phyloP scores from a whole-genome alignment of 2,888 invertebrate genomes.

The Lasius platythorax region DNA sequence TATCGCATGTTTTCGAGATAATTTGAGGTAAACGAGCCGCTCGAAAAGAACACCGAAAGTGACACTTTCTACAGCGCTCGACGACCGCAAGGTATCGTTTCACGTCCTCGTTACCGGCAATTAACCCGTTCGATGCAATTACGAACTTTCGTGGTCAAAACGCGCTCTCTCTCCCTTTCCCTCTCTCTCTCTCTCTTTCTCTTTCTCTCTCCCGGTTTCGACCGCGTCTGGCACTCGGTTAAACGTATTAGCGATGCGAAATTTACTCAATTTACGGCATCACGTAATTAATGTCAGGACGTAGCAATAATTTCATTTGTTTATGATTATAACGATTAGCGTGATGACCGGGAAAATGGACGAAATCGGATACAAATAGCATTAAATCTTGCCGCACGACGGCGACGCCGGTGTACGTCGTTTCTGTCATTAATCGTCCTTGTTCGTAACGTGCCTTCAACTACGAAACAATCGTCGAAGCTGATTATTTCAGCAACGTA shows the following conservation, averaged over 20 bases:
- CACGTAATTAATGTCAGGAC: slow-evolving; percentile 71
- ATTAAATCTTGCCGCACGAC: slow-evolving; percentile 36
- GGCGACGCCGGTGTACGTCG: neutral
- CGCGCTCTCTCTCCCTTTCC: slow-evolving; percentile 16
- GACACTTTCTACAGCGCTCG: slow-evolving; percentile 34
- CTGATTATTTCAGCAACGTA: neutral
- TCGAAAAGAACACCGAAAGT: slow-evolving; percentile 28
- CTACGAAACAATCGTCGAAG: neutral
- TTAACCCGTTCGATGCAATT: slow-evolving; percentile 75
- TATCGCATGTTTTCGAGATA: slow-evolving; percentile 25
- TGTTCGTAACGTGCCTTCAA: neutral
- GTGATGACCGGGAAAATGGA: slow-evolving; percentile 49
- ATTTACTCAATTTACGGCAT: slow-evolving; percentile 72
- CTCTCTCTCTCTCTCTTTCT: neutral
- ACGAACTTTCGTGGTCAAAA: slow-evolving; percentile 75
- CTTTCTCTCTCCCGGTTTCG: slow-evolving; percentile 48
- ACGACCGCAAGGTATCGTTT: slow-evolving; percentile 69
- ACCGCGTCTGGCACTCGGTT: slow-evolving; percentile 66
- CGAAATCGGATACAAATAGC: slow-evolving; percentile 38
- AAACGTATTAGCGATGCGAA: slow-evolving; percentile 67
- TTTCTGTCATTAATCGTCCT: neutral
- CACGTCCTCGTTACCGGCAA: slow-evolving; percentile 72
- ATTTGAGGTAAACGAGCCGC: slow-evolving; percentile 19
- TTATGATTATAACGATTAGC: slow-evolving; percentile 63
- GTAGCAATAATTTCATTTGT: slow-evolving; percentile 73